phyloP scores from a whole-genome alignment of 2,113 vertebrate genomes.

The Tor tambroides region DNA sequence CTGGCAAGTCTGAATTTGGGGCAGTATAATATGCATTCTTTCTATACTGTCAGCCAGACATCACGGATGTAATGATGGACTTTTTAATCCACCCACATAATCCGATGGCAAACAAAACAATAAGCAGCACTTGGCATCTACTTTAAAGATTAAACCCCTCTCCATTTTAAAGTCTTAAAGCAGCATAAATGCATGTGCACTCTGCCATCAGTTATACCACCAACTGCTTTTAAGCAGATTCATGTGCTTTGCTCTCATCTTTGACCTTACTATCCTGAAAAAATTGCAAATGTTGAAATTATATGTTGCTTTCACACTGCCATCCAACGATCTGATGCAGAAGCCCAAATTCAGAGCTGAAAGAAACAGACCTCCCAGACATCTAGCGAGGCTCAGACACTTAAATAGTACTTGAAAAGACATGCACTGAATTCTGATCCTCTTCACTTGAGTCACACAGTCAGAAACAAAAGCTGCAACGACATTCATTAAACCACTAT shows the following conservation, averaged over 20 bases:
- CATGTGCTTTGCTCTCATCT: neutral
- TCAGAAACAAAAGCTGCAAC: neutral
- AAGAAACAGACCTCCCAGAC: neutral
- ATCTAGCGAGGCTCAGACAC: neutral
- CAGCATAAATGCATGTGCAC: neutral
- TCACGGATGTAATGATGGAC: conserved; percentile 25
- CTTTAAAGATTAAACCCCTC: conserved; percentile 33
- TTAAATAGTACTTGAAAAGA: neutral
- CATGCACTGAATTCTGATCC: neutral
- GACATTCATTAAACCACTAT: neutral
- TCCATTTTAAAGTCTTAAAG: conserved; percentile 35
- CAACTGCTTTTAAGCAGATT: conserved; percentile 14
- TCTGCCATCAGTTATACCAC: neutral
- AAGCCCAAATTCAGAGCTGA: conserved; percentile 8
- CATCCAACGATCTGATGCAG: neutral
- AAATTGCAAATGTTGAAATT: neutral
- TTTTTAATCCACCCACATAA: conserved; percentile 46
- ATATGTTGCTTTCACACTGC: neutral
- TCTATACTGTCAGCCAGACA: conserved; percentile 13
- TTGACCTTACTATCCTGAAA: neutral
- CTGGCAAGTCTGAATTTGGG: conserved; percentile 22
- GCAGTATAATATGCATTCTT: conserved; percentile 28
- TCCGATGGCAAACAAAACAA: conserved; percentile 36
- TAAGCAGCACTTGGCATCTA: conserved; percentile 16
- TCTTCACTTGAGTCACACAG: neutral